phyloP scores from a whole-genome alignment of 92 coral and sea anemone genomes.

The Phenganax subtilis region DNA sequence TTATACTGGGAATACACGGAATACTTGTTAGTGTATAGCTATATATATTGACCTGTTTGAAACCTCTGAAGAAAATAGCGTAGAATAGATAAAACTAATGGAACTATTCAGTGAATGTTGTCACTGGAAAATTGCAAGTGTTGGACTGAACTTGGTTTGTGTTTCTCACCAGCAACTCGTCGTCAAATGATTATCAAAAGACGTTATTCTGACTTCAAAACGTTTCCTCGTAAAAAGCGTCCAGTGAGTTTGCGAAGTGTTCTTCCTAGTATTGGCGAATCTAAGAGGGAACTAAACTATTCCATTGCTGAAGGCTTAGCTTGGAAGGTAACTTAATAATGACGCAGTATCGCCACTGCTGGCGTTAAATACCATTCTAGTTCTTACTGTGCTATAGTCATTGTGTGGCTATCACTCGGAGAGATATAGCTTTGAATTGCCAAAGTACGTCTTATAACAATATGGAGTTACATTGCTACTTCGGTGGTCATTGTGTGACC shows the following conservation, averaged over 20 bases:
- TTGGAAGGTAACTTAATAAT: slow-evolving; percentile 65
- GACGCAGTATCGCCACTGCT: not conserved
- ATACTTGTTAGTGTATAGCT: too few relatives aligned
- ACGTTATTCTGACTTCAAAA: slow-evolving; percentile 79
- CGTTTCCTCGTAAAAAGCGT: slow-evolving; percentile 66
- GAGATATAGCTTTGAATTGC: too few relatives aligned
- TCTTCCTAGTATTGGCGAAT: slow-evolving; percentile 66
- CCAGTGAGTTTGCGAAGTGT: slow-evolving; percentile 64
- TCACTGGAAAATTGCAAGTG: not conserved
- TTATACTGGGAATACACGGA: too few relatives aligned
- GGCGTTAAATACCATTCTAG: not conserved
- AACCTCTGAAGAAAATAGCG: too few relatives aligned
- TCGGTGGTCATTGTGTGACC: too few relatives aligned
- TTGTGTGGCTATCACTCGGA: not conserved
- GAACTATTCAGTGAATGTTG: too few relatives aligned
- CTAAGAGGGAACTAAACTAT: slow-evolving; percentile 69
- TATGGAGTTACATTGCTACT: too few relatives aligned
- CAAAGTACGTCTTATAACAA: too few relatives aligned
- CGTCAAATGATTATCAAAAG: slow-evolving; percentile 73
- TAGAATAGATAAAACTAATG: too few relatives aligned
- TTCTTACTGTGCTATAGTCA: not conserved
- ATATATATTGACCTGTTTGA: too few relatives aligned
- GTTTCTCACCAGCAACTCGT: slow-evolving; percentile 59
- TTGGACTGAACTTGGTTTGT: not conserved
- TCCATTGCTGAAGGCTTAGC: slow-evolving; percentile 84